A percentile compares a stretch with the other conserved stretches of the same genome.
Conservation (phyloP, 2,888 invertebrate species). For the Ecdyonurus torrentis region DNA sequence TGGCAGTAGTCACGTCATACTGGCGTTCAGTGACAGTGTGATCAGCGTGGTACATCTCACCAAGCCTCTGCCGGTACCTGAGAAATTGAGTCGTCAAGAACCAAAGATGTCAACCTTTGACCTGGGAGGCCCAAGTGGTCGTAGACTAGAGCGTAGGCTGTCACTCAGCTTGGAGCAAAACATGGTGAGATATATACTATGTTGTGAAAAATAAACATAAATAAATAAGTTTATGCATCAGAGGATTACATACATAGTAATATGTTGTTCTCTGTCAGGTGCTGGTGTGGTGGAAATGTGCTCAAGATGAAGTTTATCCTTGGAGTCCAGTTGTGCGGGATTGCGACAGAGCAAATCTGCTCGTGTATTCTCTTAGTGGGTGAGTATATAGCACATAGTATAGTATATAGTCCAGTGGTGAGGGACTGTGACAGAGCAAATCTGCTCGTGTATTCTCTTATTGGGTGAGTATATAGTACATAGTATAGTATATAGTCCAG, state of each 20-base stretch:
- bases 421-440: slow-evolving; percentile 77
- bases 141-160: slow-evolving; percentile 35
- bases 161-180: slow-evolving; percentile 31
- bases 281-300: slow-evolving; percentile 72
- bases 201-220: neutral
- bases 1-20: slow-evolving; percentile 46
- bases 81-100: slow-evolving; percentile 47
- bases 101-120: slow-evolving; percentile 43
- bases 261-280: slow-evolving; percentile 25
- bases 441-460: slow-evolving; percentile 60
- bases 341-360: slow-evolving; percentile 76
- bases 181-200: slow-evolving; percentile 26
- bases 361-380: slow-evolving; percentile 60
- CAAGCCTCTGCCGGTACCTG: slow-evolving; percentile 36
- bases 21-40: slow-evolving; percentile 50
- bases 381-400: slow-evolving; percentile 22
- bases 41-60: slow-evolving; percentile 50
- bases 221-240: neutral
- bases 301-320: slow-evolving; percentile 75
- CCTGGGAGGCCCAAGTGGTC: slow-evolving; percentile 34
- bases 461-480: slow-evolving; percentile 46
- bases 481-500: too few relatives aligned
- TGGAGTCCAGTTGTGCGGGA: slow-evolving; percentile 77
- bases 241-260: neutral
- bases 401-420: slow-evolving; percentile 46